Percentiles rank a stretch among this genome's conserved stretches.
phyloP scores from a whole-genome alignment of 64 coral and sea anemone species.

The Porites australiensis region DNA sequence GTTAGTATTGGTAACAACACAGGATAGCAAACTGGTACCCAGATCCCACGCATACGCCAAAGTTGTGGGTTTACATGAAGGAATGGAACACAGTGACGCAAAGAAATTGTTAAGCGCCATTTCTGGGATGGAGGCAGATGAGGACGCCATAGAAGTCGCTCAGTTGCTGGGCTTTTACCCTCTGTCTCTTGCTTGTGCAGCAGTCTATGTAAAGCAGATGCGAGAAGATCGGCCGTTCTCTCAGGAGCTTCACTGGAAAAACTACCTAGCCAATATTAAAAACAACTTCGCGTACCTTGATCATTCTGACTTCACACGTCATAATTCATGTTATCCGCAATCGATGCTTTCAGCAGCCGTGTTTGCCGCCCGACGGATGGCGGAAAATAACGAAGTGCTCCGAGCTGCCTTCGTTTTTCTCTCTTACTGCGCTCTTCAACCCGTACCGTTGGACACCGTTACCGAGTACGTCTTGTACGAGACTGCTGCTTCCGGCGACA shows the following conservation, averaged over 20 bases:
- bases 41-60: conserved; percentile 72
- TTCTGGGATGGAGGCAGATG: conserved; percentile 63
- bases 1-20: conserved; percentile 81
- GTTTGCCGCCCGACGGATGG: conserved; percentile 88
- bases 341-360: conserved; percentile 85
- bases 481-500: background rate
- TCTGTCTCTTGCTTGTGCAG: conserved; percentile 87
- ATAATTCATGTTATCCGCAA: conserved; percentile 83
- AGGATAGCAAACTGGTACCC: conserved; percentile 78
- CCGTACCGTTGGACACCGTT: conserved; percentile 80
- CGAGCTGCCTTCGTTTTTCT: conserved; percentile 81
- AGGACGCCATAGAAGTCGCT: conserved; percentile 47
- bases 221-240: conserved; percentile 68
- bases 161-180: conserved; percentile 74
- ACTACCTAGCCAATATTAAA: conserved; percentile 67
- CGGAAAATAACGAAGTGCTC: conserved; percentile 69
- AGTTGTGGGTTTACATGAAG: conserved; percentile 45
- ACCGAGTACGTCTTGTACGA: conserved; percentile 53
- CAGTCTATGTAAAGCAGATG: conserved; percentile 88
- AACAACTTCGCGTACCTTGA: conserved; percentile 74
- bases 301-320: conserved; percentile 75
- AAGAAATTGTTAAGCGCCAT: conserved; percentile 61
- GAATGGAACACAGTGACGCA: conserved; percentile 83
- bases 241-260: conserved; percentile 79
- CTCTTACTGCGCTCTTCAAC: conserved; percentile 81